phyloP scores from a whole-genome alignment of 1,140 invertebrate species.

The Lucilia sericata region DNA sequence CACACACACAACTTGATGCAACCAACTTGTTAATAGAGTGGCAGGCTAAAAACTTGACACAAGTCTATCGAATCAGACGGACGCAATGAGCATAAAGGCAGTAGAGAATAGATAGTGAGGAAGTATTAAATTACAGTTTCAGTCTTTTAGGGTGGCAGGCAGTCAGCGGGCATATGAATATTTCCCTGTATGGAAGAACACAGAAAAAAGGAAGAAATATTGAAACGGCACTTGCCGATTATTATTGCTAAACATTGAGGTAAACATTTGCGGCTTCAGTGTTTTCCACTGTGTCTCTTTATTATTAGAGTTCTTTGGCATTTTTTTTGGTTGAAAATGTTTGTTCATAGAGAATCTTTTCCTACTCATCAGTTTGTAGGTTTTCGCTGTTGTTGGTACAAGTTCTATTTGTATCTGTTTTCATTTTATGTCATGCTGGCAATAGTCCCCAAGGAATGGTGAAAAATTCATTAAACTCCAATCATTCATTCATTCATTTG shows the following conservation, averaged over 20 bases:
- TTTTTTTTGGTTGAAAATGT: neutral
- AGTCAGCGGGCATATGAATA: neutral
- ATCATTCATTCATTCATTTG: constrained; percentile 27
- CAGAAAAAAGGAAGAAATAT: neutral
- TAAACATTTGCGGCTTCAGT: constrained; percentile 44
- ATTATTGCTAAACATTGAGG: constrained; percentile 42
- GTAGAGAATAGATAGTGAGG: neutral
- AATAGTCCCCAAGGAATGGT: constrained; percentile 40
- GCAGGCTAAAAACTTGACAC: constrained; percentile 35
- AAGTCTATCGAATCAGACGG: constrained; percentile 39
- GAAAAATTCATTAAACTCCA: constrained; percentile 41
- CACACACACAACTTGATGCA: neutral
- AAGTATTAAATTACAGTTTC: constrained; percentile 40
- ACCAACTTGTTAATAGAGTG: constrained; percentile 14
- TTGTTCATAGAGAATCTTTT: neutral
- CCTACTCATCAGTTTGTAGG: neutral
- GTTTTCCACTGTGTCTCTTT: constrained; percentile 4
- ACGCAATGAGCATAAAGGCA: constrained; percentile 4
- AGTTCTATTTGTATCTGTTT: neutral
- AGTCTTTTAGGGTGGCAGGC: too few relatives aligned
- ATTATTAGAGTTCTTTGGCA: neutral
- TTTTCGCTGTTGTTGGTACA: neutral
- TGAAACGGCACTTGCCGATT: constrained; percentile 37
- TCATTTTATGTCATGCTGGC: constrained; percentile 38
- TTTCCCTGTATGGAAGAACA: neutral